Conservation (phyloP, 2,888 invertebrate species). For the Fabriciana adippe region DNA sequence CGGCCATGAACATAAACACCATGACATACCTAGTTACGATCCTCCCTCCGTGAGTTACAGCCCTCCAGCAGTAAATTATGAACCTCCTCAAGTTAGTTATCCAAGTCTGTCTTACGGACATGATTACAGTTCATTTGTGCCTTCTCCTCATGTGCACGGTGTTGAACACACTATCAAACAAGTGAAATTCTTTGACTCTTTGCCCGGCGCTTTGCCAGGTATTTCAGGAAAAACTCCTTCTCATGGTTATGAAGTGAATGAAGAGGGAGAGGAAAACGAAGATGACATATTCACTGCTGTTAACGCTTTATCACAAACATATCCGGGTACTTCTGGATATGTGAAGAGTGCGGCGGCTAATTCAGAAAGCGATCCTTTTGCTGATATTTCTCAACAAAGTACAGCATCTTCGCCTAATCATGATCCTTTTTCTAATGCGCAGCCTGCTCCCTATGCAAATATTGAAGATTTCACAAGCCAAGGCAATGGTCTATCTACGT, state of each 20-base stretch:
- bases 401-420: slow-evolving; percentile 49
- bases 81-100: slow-evolving; percentile 42
- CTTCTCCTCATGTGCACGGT: slow-evolving; percentile 56
- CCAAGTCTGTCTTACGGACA: slow-evolving; percentile 55
- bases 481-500: slow-evolving; percentile 50
- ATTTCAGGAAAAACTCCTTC: slow-evolving; percentile 32
- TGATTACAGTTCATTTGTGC: slow-evolving; percentile 55
- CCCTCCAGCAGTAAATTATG: slow-evolving; percentile 45
- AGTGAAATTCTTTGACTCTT: slow-evolving; percentile 70
- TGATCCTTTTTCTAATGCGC: slow-evolving; percentile 56
- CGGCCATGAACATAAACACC: slow-evolving; percentile 55
- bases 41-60: slow-evolving; percentile 53
- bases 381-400: slow-evolving; percentile 54
- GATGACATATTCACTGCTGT: slow-evolving; percentile 65
- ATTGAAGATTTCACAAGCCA: slow-evolving; percentile 57
- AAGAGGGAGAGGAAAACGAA: slow-evolving; percentile 65
- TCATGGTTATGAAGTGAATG: slow-evolving; percentile 72
- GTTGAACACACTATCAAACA: slow-evolving; percentile 70
- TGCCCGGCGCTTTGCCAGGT: slow-evolving; percentile 59
- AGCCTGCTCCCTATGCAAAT: slow-evolving; percentile 53
- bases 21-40: slow-evolving; percentile 46
- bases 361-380: slow-evolving; percentile 54
- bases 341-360: slow-evolving; percentile 57
- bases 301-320: slow-evolving; percentile 60
- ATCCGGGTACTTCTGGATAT: slow-evolving; percentile 63